Evolutionary conservation across 2,797 vertebrate genomes (phyloP).

Genomic region (Malurus leucopterus): DNA sequence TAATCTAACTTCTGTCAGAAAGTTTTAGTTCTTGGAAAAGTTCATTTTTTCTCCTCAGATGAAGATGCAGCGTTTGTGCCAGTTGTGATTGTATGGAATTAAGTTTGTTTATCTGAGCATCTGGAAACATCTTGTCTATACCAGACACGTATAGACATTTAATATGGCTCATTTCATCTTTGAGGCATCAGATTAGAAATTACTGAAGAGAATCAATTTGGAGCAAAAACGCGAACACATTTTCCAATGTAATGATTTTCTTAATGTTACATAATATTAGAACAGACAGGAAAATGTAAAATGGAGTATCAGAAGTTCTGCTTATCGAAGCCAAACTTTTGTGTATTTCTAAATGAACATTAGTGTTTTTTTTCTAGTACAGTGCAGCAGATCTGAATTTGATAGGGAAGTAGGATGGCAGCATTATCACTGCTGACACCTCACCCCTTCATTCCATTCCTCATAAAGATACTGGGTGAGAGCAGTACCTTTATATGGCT

Average conservation of each 20-base stretch:
- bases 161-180: not conserved
- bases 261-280: not conserved
- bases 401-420: not conserved
- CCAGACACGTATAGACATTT: not conserved
- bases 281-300: not conserved
- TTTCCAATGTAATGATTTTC: not conserved
- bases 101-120: not conserved
- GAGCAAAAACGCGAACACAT: not conserved
- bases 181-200: not conserved
- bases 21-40: not conserved
- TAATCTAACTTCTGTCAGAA: not conserved
- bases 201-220: not conserved
- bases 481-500: accelerated
- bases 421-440: not conserved
- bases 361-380: not conserved
- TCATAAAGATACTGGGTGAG: not conserved
- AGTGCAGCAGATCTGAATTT: not conserved
- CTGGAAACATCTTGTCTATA: not conserved
- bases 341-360: not conserved
- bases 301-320: not conserved
- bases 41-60: not conserved
- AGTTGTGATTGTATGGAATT: not conserved
- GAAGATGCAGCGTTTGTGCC: not conserved
- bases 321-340: not conserved
- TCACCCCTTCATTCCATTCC: accelerated